Evolutionary conservation across 35 echinoderm and acorn worm species (phyloP), one percentile per base, ranked within the genome.

Genomic region (Ophiothrix spiculata): DNA sequence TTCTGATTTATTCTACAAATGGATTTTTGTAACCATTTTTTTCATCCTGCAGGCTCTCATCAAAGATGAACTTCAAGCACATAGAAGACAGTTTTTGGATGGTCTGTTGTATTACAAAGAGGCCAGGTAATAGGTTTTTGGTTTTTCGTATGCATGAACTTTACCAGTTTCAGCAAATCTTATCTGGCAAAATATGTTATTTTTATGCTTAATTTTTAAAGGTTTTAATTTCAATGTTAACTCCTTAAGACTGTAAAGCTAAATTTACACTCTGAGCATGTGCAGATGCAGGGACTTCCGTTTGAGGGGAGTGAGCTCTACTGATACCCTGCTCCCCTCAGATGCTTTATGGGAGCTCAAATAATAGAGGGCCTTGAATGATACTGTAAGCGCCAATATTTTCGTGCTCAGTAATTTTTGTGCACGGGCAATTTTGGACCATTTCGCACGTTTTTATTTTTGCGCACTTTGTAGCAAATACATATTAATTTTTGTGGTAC

Each of bases 81-180:
- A 83, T 64, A 82, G 74, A 56, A 19, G 64, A 17, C 40, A 49
- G 25, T 37, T 89, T 19, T 39, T 89, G 12, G 79, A 89, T 19
- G 87, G 87, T 29, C 37, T 89, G 64, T 63, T 82, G 64, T 36
- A 41, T n/a, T 89, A 75, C 80, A 89, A 89, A 69, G 64, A 82
- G 36, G 60, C 82, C 39, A 89, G 80, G 87, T 89, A 83, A 82
- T 38, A 37, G 81, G 86, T 56, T n/a, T 38, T 39, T 88, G 13
- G 81, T 88, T 16, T 33, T 32, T 37, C 77, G 75, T 46, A 78
- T 81, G 54, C 56, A 81, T 0, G 41, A 39, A 10, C 38, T 38
- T 54, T 23, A 81, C 77, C 56, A 81, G 77, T 23, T 60, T 12
- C 36, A 39, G n/a, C 36, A 81, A 32, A 36, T 88, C 1, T 39